phyloP scores from a whole-genome alignment of 2,113 vertebrate genomes.

The Delphinapterus leucas region DNA sequence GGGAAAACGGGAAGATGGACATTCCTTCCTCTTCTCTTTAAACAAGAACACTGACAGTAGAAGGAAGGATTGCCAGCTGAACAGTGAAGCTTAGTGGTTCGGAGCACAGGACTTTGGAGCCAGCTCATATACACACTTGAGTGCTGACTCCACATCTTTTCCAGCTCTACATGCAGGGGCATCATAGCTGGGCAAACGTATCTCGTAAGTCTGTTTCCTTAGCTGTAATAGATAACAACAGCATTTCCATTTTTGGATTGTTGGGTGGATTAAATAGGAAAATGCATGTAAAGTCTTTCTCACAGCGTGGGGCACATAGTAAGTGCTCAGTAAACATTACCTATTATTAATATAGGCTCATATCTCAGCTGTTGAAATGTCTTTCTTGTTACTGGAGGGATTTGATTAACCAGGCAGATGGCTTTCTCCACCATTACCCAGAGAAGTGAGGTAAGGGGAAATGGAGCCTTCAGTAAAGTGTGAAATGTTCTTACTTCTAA shows the following conservation, averaged over 20 bases:
- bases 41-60: neutral
- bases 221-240: neutral
- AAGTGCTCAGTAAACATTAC: neutral
- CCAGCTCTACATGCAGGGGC: neutral
- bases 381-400: neutral
- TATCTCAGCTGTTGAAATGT: neutral
- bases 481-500: constrained; percentile 45
- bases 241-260: constrained; percentile 23
- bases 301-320: neutral
- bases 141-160: neutral
- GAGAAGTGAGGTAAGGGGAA: constrained; percentile 36
- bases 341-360: constrained; percentile 7
- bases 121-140: neutral
- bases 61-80: neutral
- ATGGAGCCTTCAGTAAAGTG: constrained; percentile 52
- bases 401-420: constrained; percentile 59
- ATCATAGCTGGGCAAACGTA: neutral
- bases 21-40: neutral
- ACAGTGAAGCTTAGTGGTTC: neutral
- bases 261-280: neutral
- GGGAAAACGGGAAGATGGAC: neutral
- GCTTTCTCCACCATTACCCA: constrained; percentile 47
- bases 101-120: neutral
- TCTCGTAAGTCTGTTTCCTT: neutral
- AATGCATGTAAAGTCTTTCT: neutral